phyloP scores from a whole-genome alignment of 2,797 vertebrate species.

The Podargus strigoides region DNA sequence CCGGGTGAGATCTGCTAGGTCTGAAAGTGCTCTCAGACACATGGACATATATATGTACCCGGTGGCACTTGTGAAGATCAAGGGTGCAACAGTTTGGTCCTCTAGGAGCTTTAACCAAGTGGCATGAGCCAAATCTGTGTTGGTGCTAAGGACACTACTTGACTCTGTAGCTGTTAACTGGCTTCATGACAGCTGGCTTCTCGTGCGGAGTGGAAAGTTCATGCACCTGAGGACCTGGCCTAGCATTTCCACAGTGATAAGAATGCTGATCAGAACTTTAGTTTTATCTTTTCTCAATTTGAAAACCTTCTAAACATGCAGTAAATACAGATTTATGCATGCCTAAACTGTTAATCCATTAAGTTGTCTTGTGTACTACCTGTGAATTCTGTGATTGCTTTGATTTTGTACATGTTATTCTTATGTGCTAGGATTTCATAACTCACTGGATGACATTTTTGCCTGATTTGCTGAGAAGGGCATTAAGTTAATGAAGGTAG shows the following conservation, averaged over 20 bases:
- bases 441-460: neutral
- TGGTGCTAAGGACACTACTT: neutral
- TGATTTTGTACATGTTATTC: neutral
- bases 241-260: neutral
- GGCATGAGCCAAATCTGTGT: neutral
- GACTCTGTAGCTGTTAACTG: neutral
- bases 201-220: neutral
- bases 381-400: neutral
- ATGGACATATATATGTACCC: rapidly evolving
- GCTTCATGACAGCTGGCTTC: neutral
- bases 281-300: neutral
- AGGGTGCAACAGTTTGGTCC: neutral
- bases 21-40: neutral
- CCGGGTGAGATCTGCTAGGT: neutral
- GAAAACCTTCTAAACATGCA: neutral
- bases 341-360: neutral
- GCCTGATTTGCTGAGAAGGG: neutral
- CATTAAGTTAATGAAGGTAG: neutral
- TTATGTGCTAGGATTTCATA: neutral
- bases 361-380: neutral
- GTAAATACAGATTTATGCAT: neutral
- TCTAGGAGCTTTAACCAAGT: neutral
- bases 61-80: neutral
- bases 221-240: neutral
- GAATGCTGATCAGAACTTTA: neutral